These are phyloP conservation scores for Philopedon plagiatum DNA, from an alignment of 2,888 invertebrate genomes.

Conservation along the genomic window DNA sequence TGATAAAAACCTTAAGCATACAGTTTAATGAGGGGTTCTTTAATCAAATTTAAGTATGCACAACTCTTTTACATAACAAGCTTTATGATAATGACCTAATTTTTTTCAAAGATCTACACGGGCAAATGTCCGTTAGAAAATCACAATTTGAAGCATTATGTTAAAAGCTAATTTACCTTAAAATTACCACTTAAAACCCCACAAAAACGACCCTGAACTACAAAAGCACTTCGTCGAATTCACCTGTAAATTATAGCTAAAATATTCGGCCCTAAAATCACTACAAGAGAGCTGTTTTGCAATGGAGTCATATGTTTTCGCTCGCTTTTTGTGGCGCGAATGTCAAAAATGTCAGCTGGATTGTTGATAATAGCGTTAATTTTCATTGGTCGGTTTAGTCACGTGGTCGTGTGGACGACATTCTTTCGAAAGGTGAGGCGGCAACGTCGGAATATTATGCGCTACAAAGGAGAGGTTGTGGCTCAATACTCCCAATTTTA, in stretches of 20 bases:
- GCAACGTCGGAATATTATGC: neutral
- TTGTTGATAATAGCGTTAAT: neutral
- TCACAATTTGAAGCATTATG: neutral
- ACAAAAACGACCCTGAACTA: neutral
- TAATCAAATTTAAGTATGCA: too few relatives aligned
- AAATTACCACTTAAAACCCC: neutral
- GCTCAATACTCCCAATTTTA: too few relatives aligned
- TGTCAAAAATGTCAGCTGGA: slow-evolving; percentile 25
- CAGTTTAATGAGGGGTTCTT: too few relatives aligned
- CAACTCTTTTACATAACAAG: too few relatives aligned
- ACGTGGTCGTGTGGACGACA: neutral
- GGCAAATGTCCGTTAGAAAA: neutral
- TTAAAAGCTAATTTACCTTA: neutral
- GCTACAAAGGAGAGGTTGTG: too few relatives aligned
- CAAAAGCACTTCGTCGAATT: too few relatives aligned
- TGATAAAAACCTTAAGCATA: too few relatives aligned
- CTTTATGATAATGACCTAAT: too few relatives aligned
- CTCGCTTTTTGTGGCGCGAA: slow-evolving; percentile 29
- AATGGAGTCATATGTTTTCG: slow-evolving; percentile 26
- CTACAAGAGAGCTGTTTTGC: neutral
- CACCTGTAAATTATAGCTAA: too few relatives aligned
- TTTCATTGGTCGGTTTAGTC: neutral
- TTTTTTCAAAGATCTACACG: neutral
- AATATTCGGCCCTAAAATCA: too few relatives aligned
- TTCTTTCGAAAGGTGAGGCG: neutral